Evolutionary conservation across 1,140 invertebrate genomes (phyloP).

Genomic region (Lysiphlebus fabarum): DNA sequence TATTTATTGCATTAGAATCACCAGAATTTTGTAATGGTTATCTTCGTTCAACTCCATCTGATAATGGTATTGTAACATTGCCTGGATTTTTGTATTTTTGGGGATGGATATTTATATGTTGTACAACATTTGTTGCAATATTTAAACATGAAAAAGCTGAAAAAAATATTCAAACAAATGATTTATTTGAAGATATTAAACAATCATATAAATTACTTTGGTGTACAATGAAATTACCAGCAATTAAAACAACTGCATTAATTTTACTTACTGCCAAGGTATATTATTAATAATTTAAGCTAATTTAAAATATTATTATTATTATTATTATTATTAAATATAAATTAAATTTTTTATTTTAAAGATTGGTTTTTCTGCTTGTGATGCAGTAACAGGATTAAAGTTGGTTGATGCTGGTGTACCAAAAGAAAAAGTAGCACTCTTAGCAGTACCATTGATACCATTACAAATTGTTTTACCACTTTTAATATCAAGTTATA

Average conservation of each 20-base stretch:
- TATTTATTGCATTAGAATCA: constrained; percentile 97
- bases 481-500: constrained; percentile 81
- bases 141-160: constrained; percentile 80
- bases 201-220: constrained; percentile 83
- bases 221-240: constrained; percentile 79
- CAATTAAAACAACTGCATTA: constrained; percentile 73
- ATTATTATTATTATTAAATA: too few relatives aligned
- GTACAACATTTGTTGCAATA: constrained; percentile 85
- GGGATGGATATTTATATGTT: constrained; percentile 87
- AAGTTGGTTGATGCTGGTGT: constrained; percentile 95
- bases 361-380: constrained; percentile 93
- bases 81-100: constrained; percentile 92
- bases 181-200: constrained; percentile 63
- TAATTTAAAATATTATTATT: neutral
- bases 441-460: constrained; percentile 87
- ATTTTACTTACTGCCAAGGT: constrained; percentile 92
- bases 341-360: constrained; percentile 36
- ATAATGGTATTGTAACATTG: constrained; percentile 79
- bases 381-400: constrained; percentile 89
- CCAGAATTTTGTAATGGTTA: constrained; percentile 94
- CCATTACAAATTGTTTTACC: constrained; percentile 94
- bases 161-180: constrained; percentile 48
- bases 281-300: neutral
- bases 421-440: constrained; percentile 89
- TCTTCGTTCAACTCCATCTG: constrained; percentile 69